Conservation (phyloP, 1,140 invertebrate species). For the Lepidotrigona ventralis region DNA sequence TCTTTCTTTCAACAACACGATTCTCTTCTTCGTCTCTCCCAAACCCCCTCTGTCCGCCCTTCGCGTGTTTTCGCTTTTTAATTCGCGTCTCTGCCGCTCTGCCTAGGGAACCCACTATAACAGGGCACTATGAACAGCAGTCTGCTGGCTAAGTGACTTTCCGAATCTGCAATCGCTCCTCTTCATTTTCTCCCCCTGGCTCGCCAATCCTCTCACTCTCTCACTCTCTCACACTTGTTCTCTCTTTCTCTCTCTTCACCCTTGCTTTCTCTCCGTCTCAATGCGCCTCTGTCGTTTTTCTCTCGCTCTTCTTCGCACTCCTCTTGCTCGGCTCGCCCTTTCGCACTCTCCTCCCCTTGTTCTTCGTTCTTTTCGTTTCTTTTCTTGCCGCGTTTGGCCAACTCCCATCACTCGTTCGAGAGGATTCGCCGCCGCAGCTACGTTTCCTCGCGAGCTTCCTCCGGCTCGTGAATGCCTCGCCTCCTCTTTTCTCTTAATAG, state of each 20-base stretch:
- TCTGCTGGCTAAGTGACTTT: conserved; percentile 79
- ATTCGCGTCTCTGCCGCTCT: conserved; percentile 72
- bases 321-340: not conserved
- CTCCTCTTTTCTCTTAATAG: conserved; percentile 15
- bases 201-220: conserved; percentile 25
- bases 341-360: not conserved
- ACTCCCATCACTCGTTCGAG: not conserved
- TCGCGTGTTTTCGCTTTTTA: conserved; percentile 21
- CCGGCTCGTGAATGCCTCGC: not conserved
- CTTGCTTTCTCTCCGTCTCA: not conserved
- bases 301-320: not conserved
- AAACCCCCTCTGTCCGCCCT: not conserved
- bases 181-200: conserved; percentile 47
- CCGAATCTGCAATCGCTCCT: conserved; percentile 76
- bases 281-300: not conserved
- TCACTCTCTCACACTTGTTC: not conserved
- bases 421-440: not conserved
- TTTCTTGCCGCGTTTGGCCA: too few relatives aligned
- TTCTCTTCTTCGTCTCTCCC: not conserved
- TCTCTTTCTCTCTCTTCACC: not conserved
- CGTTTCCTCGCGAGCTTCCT: not conserved
- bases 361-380: too few relatives aligned
- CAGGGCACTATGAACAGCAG: conserved; percentile 80
- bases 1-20: not conserved
- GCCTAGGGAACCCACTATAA: conserved; percentile 79